phyloP scores from a whole-genome alignment of 2,797 vertebrate species.

The Strix occidentalis region DNA sequence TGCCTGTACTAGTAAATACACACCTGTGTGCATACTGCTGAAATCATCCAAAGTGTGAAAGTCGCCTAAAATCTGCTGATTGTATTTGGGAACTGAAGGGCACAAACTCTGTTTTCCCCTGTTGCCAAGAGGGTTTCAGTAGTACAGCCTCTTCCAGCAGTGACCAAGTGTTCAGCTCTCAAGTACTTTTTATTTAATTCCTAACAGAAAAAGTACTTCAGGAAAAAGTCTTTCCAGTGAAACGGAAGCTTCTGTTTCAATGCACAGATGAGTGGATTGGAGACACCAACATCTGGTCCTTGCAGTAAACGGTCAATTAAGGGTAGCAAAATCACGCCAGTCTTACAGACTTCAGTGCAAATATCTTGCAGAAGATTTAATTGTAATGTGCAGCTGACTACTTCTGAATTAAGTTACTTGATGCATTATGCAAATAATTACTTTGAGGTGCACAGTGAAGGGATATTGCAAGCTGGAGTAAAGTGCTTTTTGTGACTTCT shows the following conservation, averaged over 20 bases:
- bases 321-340: not conserved
- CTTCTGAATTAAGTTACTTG: not conserved
- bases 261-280: not conserved
- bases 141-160: not conserved
- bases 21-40: fast-evolving
- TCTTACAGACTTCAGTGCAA: not conserved
- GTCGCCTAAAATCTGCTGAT: not conserved
- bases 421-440: not conserved
- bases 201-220: not conserved
- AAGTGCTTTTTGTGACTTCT: not conserved
- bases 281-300: not conserved
- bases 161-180: not conserved
- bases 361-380: not conserved
- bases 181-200: not conserved
- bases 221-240: not conserved
- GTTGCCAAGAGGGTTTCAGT: not conserved
- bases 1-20: not conserved
- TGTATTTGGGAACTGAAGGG: not conserved
- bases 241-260: not conserved
- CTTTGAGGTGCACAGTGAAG: not conserved
- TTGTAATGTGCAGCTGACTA: not conserved
- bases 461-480: not conserved
- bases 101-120: not conserved
- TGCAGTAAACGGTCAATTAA: not conserved
- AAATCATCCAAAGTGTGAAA: not conserved